Conservation (phyloP, 2,113 vertebrate species). For the Cervus canadensis region DNA sequence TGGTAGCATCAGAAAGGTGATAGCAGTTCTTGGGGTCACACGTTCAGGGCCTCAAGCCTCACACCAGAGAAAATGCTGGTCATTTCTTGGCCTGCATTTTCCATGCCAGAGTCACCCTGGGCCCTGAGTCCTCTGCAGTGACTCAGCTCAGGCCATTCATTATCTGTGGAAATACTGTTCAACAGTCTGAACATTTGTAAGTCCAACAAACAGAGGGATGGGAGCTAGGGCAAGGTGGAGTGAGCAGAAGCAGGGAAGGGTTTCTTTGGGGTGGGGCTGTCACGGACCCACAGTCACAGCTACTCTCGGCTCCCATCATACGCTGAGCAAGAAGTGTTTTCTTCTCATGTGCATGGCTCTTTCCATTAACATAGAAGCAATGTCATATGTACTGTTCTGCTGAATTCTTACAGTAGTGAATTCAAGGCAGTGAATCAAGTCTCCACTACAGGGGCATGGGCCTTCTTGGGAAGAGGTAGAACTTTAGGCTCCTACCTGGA, state of each 20-base stretch:
- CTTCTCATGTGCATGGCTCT: not conserved
- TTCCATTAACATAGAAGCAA: no score
- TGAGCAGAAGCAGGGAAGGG: not conserved
- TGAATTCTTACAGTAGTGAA: not conserved
- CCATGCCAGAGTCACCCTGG: not conserved
- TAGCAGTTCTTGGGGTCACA: not conserved
- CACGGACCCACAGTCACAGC: no score
- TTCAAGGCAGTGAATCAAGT: not conserved
- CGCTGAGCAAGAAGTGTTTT: not conserved
- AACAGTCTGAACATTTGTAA: not conserved
- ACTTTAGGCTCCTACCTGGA: not conserved
- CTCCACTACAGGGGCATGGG: not conserved
- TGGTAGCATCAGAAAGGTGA: not conserved
- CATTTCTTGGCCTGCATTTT: not conserved
- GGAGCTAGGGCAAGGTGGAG: not conserved
- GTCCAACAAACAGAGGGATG: not conserved
- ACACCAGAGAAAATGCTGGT: not conserved
- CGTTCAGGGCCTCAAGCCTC: not conserved
- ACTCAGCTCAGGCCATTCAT: not conserved
- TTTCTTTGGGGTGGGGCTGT: not conserved
- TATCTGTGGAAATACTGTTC: not conserved
- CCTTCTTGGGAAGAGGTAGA: not conserved
- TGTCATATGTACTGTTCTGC: not conserved
- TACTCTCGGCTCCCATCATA: not conserved
- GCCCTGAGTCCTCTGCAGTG: not conserved